phyloP scores from a whole-genome alignment of 1,140 invertebrate genomes.

The Brachionus koreanus region DNA sequence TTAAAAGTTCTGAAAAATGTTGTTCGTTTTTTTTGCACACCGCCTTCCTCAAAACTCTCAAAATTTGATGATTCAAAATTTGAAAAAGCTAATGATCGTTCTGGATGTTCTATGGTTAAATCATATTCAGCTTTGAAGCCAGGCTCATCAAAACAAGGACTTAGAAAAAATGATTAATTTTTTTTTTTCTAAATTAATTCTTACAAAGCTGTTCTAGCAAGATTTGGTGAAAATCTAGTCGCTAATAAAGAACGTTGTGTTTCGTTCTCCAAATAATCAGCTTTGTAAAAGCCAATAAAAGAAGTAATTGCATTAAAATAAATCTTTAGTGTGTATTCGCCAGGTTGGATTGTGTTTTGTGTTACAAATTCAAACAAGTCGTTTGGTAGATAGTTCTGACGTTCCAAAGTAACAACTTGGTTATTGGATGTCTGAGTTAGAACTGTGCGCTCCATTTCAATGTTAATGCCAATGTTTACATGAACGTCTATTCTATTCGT shows the following conservation, averaged over 20 bases:
- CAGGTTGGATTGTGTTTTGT: not conserved
- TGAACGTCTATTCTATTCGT: conserved; percentile 17
- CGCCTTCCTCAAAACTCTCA: not conserved
- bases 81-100: conserved; percentile 8
- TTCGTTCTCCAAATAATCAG: conserved; percentile 13
- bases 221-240: conserved; percentile 23
- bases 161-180: not conserved
- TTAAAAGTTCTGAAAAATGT: not conserved
- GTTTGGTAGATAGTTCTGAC: not conserved
- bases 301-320: conserved; percentile 3
- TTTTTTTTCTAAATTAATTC: not conserved
- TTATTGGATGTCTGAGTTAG: not conserved
- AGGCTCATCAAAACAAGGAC: conserved; percentile 47
- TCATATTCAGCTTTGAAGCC: conserved; percentile 45
- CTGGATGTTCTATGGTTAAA: conserved; percentile 33
- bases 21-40: not conserved
- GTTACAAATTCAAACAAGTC: conserved; percentile 20
- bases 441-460: not conserved
- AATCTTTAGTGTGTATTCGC: not conserved
- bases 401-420: not conserved
- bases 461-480: not conserved
- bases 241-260: conserved; percentile 14
- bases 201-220: conserved; percentile 40
- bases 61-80: not conserved
- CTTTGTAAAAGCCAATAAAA: conserved; percentile 6